Percentiles rank a stretch among this genome's conserved stretches.
phyloP scores from a whole-genome alignment of 2,888 invertebrate species.

The Arctia plantaginis region DNA sequence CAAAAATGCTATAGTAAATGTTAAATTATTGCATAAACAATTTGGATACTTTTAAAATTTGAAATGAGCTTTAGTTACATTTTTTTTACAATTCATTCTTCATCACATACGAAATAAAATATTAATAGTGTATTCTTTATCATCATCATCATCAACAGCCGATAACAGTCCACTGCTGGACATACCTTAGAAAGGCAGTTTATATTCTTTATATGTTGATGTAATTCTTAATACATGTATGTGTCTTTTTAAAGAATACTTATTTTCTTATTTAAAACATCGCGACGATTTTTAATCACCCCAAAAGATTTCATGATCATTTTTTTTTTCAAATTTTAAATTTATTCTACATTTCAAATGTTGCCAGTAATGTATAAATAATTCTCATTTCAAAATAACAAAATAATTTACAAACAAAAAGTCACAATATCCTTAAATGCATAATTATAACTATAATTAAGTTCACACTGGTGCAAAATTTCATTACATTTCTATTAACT shows the following conservation, averaged over 20 bases:
- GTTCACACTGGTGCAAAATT: constrained; percentile 64
- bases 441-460: constrained; percentile 56
- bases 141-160: no score
- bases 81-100: neutral
- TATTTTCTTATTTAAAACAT: neutral
- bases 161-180: no score
- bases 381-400: constrained; percentile 46
- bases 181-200: no score
- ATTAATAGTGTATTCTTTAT: no score
- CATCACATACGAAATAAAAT: neutral
- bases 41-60: constrained; percentile 38
- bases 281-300: no score
- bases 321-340: neutral
- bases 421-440: constrained; percentile 64
- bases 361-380: neutral
- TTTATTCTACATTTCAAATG: neutral
- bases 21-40: constrained; percentile 48
- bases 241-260: neutral
- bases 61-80: constrained; percentile 51
- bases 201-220: neutral
- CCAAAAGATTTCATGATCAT: no score
- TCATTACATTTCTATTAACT: constrained; percentile 29
- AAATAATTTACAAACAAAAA: constrained; percentile 33
- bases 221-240: neutral
- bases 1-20: constrained; percentile 71